Percentiles rank a stretch among this genome's conserved stretches.
Evolutionary conservation across 2,113 vertebrate genomes (phyloP).

Genomic region (Chamaea fasciata): DNA sequence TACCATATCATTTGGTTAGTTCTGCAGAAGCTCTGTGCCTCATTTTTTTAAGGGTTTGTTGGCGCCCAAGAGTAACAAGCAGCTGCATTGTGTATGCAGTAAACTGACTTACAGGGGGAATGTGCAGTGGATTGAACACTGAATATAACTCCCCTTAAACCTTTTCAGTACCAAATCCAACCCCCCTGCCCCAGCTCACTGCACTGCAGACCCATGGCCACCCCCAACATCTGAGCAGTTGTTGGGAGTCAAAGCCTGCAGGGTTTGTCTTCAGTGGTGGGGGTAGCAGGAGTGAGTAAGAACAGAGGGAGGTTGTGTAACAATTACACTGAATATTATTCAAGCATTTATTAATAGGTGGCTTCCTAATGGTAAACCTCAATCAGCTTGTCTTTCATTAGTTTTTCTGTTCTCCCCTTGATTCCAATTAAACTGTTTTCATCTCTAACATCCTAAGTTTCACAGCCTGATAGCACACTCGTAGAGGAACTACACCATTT

Average conservation of each 20-base stretch:
- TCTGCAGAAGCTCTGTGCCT: neutral
- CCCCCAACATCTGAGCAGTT: neutral
- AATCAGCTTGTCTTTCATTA: neutral
- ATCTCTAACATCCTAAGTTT: neutral
- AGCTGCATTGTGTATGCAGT: neutral
- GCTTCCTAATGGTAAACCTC: neutral
- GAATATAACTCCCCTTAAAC: neutral
- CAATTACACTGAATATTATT: neutral
- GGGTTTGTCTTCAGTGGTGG: neutral
- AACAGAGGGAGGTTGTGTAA: neutral
- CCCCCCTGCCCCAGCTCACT: neutral
- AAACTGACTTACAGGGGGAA: neutral
- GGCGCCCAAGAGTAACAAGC: neutral
- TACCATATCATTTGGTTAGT: neutral
- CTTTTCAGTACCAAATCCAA: neutral
- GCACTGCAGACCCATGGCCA: neutral
- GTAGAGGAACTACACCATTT: neutral
- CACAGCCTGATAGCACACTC: neutral
- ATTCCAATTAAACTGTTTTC: neutral
- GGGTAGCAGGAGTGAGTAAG: neutral
- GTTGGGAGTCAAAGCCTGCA: neutral
- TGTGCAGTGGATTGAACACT: neutral
- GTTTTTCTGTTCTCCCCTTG: neutral
- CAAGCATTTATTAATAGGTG: neutral
- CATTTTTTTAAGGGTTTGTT: neutral